Conservation (phyloP, 2,888 invertebrate genomes). For the Vesta saturnalis region DNA sequence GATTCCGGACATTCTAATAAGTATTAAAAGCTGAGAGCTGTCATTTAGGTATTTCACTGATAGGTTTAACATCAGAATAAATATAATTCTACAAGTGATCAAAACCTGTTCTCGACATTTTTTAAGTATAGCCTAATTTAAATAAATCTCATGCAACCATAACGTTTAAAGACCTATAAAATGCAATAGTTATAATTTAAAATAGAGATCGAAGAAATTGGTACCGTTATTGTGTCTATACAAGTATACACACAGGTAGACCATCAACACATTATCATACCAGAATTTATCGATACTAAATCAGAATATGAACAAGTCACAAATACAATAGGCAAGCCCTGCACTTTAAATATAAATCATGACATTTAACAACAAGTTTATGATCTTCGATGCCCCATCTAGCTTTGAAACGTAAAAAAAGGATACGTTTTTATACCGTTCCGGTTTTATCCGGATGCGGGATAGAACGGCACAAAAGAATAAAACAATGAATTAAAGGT, state of each 20-base stretch:
- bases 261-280: conserved; percentile 37
- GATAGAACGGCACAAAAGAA: conserved; percentile 30
- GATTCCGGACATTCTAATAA: too few relatives aligned
- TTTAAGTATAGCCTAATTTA: conserved; percentile 7
- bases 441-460: conserved; percentile 39
- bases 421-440: conserved; percentile 31
- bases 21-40: conserved; percentile 6
- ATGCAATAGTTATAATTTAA: conserved; percentile 15
- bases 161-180: conserved; percentile 16
- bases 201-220: conserved; percentile 15
- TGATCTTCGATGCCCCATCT: conserved; percentile 18
- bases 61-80: conserved; percentile 6
- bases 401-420: conserved; percentile 21
- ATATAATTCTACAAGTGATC: neutral
- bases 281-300: conserved; percentile 43
- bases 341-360: conserved; percentile 31
- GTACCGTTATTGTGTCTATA: conserved; percentile 29
- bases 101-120: conserved; percentile 9
- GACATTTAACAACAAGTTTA: conserved; percentile 26
- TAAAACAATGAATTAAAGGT: conserved; percentile 31
- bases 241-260: conserved; percentile 15
- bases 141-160: conserved; percentile 13
- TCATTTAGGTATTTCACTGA: conserved; percentile 7
- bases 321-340: conserved; percentile 31
- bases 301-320: conserved; percentile 38